Percentiles rank a stretch among this genome's conserved stretches.
These are phyloP conservation scores for Tauraco hartlaubi DNA, from an alignment of 2,797 vertebrate genomes.

Conservation along the genomic window DNA sequence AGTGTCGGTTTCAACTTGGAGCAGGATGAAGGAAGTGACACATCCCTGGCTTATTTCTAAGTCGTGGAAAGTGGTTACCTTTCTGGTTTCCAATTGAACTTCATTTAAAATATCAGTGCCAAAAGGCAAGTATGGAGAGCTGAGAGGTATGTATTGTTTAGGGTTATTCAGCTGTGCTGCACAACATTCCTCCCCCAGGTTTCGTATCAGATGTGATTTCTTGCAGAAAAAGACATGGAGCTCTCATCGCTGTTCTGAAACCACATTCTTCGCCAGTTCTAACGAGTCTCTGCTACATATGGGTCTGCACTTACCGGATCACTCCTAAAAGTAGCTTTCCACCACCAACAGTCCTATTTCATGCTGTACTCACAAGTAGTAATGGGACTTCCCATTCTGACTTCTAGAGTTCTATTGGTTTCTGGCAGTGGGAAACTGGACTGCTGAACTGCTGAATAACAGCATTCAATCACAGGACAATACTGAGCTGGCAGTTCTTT, in stretches of 20 bases:
- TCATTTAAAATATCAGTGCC: not conserved
- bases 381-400: not conserved
- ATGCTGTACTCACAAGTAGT: not conserved
- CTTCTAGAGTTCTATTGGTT: not conserved
- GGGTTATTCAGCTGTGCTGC: not conserved
- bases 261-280: not conserved
- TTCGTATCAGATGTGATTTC: not conserved
- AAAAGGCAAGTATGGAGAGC: not conserved
- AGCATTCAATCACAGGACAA: not conserved
- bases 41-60: not conserved
- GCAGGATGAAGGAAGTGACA: not conserved
- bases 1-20: not conserved
- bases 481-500: not conserved
- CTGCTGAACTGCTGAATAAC: not conserved
- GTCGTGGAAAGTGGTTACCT: not conserved
- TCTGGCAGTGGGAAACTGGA: conserved; percentile 3
- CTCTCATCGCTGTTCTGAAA: not conserved
- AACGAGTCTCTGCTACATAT: not conserved
- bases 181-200: not conserved
- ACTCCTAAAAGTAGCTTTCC: not conserved
- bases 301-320: not conserved
- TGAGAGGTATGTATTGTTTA: not conserved
- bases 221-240: not conserved
- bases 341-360: not conserved
- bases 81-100: not conserved